Evolutionary conservation across 2,113 vertebrate genomes (phyloP), one percentile per base, ranked within the genome.

Genomic region (Synchiropus splendidus): DNA sequence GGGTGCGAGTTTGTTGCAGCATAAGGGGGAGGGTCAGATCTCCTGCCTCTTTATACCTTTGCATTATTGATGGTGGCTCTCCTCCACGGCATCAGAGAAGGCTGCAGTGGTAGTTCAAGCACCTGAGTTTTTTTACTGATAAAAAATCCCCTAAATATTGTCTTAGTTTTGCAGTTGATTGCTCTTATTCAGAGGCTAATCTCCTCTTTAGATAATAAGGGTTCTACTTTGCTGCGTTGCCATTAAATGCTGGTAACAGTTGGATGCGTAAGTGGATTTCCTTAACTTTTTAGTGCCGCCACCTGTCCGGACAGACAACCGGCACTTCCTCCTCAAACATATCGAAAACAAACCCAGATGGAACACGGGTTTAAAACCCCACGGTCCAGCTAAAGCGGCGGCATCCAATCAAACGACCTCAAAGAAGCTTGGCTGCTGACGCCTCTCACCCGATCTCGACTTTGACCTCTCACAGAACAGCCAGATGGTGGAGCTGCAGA

Each of bases 401-500:
- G 33, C 41, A 49, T 60, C 48, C 47, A 56, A 49, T 68, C 50
- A 60, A 16, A 51, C 4, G 9, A 12, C 6, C 2, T 58, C 32
- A 37, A 39, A 47, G 17, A 2, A 33, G 42, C 64, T 58, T 56
- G n/a, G 31, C 18, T 64, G 48, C 67, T 52, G 31, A 5, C 17
- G 62, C 48, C 31, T 43, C 38, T 8, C 21, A 27, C 21, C 21
- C 21, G 21, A 27, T 4, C 21, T 51, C 48, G 15, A 54, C 35
- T 51, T 35, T 10, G 42, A 6, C 47, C 9, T 30, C 21, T 45
- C 13, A 45, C 58, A 99, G 95, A 90, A 83, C 56, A 89, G 87
- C 58, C 89, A 96, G 79, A 87, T 89, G 3, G 81, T 92, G 69
- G 94, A 98, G 72, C 81, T 91, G 15, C 92, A 98, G 73, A 88